Evolutionary conservation across 2,888 invertebrate species (phyloP).

Genomic region (Nephrotoma guestfalica): DNA sequence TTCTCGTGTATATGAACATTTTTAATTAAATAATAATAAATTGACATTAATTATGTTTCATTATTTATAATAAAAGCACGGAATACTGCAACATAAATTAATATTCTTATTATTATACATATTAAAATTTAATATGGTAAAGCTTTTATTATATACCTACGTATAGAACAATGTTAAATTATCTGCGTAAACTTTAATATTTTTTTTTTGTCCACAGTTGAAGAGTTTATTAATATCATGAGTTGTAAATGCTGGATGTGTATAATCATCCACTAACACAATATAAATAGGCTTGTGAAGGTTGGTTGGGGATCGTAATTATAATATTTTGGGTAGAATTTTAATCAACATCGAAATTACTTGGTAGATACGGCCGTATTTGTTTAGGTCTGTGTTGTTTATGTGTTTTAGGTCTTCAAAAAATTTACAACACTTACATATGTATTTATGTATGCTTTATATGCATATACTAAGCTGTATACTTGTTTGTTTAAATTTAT

Average conservation of each 20-base stretch:
- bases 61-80: neutral
- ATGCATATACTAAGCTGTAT: neutral
- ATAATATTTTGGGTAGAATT: neutral
- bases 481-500: neutral
- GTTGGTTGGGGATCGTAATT: neutral
- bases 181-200: neutral
- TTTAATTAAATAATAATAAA: too few relatives aligned
- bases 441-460: neutral
- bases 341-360: neutral
- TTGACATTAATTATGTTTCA: too few relatives aligned
- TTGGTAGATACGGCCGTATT: neutral
- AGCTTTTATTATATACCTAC: neutral
- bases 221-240: neutral
- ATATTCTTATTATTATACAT: neutral
- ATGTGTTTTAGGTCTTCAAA: neutral
- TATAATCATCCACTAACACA: neutral
- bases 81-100: neutral
- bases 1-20: too few relatives aligned
- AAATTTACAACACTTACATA: neutral
- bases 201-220: neutral
- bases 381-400: neutral
- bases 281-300: neutral
- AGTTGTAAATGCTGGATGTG: neutral
- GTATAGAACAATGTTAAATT: neutral
- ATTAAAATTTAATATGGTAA: neutral